Evolutionary conservation across 2,113 vertebrate species (phyloP).

Genomic region (Malurus melanocephalus): DNA sequence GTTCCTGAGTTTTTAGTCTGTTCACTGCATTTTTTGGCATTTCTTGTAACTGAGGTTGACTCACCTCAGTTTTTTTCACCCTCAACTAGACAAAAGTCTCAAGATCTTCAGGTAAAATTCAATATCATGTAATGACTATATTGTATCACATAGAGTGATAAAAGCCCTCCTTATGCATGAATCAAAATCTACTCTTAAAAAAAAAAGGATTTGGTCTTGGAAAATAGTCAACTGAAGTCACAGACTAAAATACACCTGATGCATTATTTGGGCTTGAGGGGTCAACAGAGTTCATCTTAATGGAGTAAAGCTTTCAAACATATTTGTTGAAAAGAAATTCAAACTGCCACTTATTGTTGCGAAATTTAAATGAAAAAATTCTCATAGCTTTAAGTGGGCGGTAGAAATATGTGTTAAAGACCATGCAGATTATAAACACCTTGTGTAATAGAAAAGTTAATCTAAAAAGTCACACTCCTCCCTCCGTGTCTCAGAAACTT

Average conservation of each 20-base stretch:
- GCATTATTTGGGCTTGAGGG: not conserved
- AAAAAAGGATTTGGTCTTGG: not conserved
- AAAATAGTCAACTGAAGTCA: not conserved
- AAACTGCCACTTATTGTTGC: not conserved
- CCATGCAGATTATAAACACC: not conserved
- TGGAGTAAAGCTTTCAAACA: not conserved
- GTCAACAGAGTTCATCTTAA: not conserved
- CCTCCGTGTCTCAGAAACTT: not conserved
- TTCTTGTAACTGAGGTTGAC: not conserved
- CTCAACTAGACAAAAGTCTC: not conserved
- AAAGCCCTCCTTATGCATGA: not conserved
- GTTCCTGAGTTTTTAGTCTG: not conserved
- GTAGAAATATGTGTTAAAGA: not conserved
- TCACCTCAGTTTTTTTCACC: not conserved
- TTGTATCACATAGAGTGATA: not conserved
- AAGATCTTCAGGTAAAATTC: not conserved
- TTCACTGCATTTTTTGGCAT: not conserved
- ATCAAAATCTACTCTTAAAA: not conserved
- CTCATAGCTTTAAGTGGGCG: not conserved
- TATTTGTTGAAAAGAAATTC: not conserved
- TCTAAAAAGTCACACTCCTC: not conserved
- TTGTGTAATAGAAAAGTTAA: not conserved
- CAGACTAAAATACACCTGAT: not conserved
- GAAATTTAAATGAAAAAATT: not conserved
- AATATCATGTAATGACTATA: not conserved